A percentile compares a stretch with the other conserved stretches of the same genome.
phyloP scores from a whole-genome alignment of 1,140 invertebrate species.

The Tetragonula clypearis region DNA sequence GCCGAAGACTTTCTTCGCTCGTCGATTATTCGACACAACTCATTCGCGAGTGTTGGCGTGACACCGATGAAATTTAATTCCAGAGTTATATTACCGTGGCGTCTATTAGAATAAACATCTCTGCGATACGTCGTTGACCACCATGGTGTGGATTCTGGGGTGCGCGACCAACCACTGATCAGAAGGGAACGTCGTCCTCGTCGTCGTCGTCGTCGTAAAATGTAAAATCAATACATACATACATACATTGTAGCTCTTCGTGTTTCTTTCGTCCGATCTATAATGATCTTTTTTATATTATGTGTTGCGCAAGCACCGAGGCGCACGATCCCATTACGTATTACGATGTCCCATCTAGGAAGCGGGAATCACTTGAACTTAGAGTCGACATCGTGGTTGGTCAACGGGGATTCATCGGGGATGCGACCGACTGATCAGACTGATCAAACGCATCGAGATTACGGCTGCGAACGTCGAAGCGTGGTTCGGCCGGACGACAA shows the following conservation, averaged over 20 bases:
- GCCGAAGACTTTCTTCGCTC: not conserved
- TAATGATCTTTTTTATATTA: no score
- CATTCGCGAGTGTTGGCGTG: not conserved
- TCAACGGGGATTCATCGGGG: not conserved
- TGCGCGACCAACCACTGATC: not conserved
- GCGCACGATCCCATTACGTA: not conserved
- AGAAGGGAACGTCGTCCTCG: not conserved
- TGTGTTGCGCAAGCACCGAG: not conserved
- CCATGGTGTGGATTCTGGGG: not conserved
- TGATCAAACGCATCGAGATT: slow-evolving; percentile 1
- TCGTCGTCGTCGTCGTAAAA: no score
- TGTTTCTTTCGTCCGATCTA: no score
- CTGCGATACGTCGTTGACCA: not conserved
- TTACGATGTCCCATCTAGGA: not conserved
- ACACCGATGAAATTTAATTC: not conserved
- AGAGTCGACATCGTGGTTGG: not conserved
- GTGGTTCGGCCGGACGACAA: not conserved
- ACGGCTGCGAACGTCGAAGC: not conserved
- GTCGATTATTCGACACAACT: not conserved
- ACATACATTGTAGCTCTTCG: no score
- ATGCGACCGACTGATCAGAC: not conserved
- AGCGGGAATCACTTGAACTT: no score
- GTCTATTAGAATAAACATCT: not conserved
- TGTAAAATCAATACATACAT: no score
- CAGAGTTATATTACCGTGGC: not conserved